Percentiles rank a stretch among this genome's conserved stretches.
Evolutionary conservation across 2,113 vertebrate species (phyloP).

Genomic region (Cottus gobio): DNA sequence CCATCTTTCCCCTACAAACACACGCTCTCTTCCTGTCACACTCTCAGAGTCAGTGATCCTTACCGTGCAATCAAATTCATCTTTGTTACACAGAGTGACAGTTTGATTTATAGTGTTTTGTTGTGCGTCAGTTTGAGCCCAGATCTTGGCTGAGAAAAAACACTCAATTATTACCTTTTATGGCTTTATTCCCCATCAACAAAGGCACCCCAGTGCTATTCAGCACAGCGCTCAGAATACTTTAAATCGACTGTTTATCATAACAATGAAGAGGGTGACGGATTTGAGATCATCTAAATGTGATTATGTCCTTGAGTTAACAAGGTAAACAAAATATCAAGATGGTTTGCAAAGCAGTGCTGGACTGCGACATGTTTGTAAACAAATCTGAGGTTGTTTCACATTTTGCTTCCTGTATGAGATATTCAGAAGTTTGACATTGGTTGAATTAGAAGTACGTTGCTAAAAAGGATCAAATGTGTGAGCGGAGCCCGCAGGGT

Average conservation of each 20-base stretch:
- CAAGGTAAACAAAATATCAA: not conserved
- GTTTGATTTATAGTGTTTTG: slow-evolving; percentile 70
- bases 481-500: not conserved
- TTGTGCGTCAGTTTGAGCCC: slow-evolving; percentile 40
- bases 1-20: slow-evolving; percentile 14
- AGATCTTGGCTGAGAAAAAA: slow-evolving; percentile 5
- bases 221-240: slow-evolving; percentile 21
- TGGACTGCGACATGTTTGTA: not conserved
- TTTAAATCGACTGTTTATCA: slow-evolving; percentile 42
- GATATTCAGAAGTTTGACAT: not conserved
- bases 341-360: not conserved
- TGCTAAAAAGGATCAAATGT: not conserved
- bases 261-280: slow-evolving; percentile 34
- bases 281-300: slow-evolving; percentile 34
- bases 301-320: slow-evolving; percentile 20
- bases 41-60: slow-evolving; percentile 67
- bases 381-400: not conserved
- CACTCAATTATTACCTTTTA: slow-evolving; percentile 32
- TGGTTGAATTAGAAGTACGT: not conserved
- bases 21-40: slow-evolving; percentile 33
- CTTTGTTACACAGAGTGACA: slow-evolving; percentile 71
- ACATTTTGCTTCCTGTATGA: not conserved
- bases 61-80: slow-evolving; percentile 64
- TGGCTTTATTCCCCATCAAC: slow-evolving; percentile 46
- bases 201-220: slow-evolving; percentile 30